phyloP scores from a whole-genome alignment of 2,888 invertebrate species.

The Drosophila meridionalis region DNA sequence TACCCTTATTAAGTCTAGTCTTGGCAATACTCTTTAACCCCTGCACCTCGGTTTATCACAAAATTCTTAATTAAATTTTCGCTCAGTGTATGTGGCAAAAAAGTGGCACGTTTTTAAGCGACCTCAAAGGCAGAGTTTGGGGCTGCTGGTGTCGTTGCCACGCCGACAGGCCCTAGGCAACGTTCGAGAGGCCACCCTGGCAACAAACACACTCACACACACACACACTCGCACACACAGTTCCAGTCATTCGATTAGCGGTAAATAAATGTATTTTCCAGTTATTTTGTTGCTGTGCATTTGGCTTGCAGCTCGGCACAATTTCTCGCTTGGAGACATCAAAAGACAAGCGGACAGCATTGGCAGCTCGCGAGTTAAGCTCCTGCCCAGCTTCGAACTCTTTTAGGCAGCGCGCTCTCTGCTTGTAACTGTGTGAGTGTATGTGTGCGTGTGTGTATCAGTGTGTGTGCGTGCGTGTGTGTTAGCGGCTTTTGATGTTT shows the following conservation, averaged over 20 bases:
- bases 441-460: background rate
- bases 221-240: constrained; percentile 6
- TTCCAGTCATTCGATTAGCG: constrained; percentile 50
- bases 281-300: constrained; percentile 29
- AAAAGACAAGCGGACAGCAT: constrained; percentile 40
- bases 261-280: constrained; percentile 54
- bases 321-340: constrained; percentile 65
- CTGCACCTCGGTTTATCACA: background rate
- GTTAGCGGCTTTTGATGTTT: constrained; percentile 70
- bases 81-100: constrained; percentile 18
- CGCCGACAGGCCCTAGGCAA: constrained; percentile 23
- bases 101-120: constrained; percentile 32
- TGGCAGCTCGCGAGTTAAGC: constrained; percentile 10
- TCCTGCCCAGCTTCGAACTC: constrained; percentile 43
- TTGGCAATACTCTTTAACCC: background rate
- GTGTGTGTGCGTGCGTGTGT: constrained; percentile 21
- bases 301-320: constrained; percentile 50
- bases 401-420: constrained; percentile 12
- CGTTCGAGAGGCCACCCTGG: constrained; percentile 29
- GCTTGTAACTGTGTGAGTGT: background rate
- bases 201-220: constrained; percentile 19
- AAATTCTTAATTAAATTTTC: background rate
- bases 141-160: constrained; percentile 57
- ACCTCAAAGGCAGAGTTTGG: constrained; percentile 43
- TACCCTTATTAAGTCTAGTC: background rate